Evolutionary conservation across 2,888 invertebrate species (phyloP).

Genomic region (Sclerodermus sp.): DNA sequence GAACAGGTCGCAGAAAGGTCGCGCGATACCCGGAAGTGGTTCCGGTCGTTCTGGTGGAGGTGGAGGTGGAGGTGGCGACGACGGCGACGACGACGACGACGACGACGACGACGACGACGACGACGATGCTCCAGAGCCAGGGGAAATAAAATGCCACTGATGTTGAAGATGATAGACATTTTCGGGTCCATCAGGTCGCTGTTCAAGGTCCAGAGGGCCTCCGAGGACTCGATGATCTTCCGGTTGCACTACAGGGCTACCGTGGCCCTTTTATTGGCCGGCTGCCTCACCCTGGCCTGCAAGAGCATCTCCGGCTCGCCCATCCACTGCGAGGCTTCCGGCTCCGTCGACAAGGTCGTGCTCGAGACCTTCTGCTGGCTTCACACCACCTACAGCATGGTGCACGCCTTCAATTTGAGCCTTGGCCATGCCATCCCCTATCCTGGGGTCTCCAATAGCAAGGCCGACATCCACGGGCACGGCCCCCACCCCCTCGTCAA

Average conservation of each 20-base stretch:
- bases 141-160: slow-evolving; percentile 44
- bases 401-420: slow-evolving; percentile 67
- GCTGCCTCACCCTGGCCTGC: slow-evolving; percentile 61
- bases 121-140: slow-evolving; percentile 9
- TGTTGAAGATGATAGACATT: slow-evolving; percentile 55
- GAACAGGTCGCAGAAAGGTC: no score
- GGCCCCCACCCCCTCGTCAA: slow-evolving; percentile 54
- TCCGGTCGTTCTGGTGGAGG: slow-evolving; percentile 7
- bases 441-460: slow-evolving; percentile 73
- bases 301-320: slow-evolving; percentile 56
- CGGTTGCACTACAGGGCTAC: slow-evolving; percentile 62
- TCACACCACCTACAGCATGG: slow-evolving; percentile 86
- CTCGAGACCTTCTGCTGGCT: slow-evolving; percentile 93
- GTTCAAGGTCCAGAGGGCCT: slow-evolving; percentile 50
- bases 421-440: slow-evolving; percentile 70
- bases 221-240: slow-evolving; percentile 60
- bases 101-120: slow-evolving; percentile 1
- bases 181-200: slow-evolving; percentile 54
- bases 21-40: no score
- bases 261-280: slow-evolving; percentile 59
- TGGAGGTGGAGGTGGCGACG: not conserved
- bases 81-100: no score
- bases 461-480: slow-evolving; percentile 61
- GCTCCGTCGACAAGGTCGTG: slow-evolving; percentile 69
- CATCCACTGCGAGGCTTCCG: slow-evolving; percentile 57